Percentiles rank a stretch among this genome's conserved stretches.
Conservation (phyloP, 1,140 invertebrate genomes). For the Drosophila sp. region DNA sequence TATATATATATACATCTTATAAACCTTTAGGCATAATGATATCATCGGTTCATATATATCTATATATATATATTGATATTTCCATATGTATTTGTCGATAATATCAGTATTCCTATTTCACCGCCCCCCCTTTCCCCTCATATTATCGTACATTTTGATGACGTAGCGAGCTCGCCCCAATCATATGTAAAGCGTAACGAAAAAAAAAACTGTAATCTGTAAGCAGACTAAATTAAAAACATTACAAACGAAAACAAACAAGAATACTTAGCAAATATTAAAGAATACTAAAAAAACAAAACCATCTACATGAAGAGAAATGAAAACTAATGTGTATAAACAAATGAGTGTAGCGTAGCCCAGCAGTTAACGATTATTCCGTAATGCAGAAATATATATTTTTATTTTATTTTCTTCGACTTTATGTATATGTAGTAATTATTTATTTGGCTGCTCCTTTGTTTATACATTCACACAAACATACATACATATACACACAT, state of each 20-base stretch:
- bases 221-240: slow-evolving; percentile 29
- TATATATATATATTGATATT: background rate
- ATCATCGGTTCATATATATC: background rate
- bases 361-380: slow-evolving; percentile 58
- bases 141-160: slow-evolving; percentile 16
- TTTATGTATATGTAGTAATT: slow-evolving; percentile 36
- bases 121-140: background rate
- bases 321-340: slow-evolving; percentile 62
- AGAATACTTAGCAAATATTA: slow-evolving; percentile 66
- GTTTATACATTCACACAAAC: slow-evolving; percentile 54
- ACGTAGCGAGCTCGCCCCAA: background rate
- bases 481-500: slow-evolving; percentile 36
- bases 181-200: slow-evolving; percentile 29
- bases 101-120: slow-evolving; percentile 7
- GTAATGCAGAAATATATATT: slow-evolving; percentile 14
- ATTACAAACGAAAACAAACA: slow-evolving; percentile 39
- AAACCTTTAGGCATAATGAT: slow-evolving; percentile 6
- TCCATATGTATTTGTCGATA: slow-evolving; percentile 1
- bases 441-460: slow-evolving; percentile 72
- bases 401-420: background rate
- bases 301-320: slow-evolving; percentile 13
- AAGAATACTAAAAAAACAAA: slow-evolving; percentile 37
- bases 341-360: slow-evolving; percentile 49
- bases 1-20: background rate
- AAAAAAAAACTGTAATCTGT: slow-evolving; percentile 23